Conservation (phyloP, 2,113 vertebrate genomes). For the Eleginops maclovinus region DNA sequence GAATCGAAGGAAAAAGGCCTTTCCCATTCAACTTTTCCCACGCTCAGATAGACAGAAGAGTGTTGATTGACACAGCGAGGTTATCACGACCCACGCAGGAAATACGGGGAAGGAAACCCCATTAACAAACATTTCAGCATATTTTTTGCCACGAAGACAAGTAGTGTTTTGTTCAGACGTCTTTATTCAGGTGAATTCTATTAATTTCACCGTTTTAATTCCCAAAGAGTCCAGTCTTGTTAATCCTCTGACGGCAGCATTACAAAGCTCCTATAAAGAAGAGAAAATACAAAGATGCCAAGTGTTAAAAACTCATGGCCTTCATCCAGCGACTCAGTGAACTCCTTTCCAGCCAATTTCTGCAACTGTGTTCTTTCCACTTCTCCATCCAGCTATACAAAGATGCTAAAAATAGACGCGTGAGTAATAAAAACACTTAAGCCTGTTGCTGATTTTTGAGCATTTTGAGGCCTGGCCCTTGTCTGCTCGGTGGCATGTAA, state of each 20-base stretch:
- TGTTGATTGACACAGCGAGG: conserved; percentile 44
- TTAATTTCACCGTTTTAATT: conserved; percentile 20
- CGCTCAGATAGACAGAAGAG: conserved; percentile 58
- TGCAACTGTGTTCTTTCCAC: conserved; percentile 65
- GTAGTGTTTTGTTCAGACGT: too few species aligned
- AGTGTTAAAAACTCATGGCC: conserved; percentile 47
- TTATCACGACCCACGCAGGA: conserved; percentile 62
- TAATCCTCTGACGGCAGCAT: conserved; percentile 27
- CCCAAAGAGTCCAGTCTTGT: conserved; percentile 14
- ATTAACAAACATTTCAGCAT: conserved; percentile 21
- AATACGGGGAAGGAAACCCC: conserved; percentile 35
- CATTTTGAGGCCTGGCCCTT: conserved; percentile 37
- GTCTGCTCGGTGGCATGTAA: conserved; percentile 65
- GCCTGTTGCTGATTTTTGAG: conserved; percentile 66
- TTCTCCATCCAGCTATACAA: conserved; percentile 67
- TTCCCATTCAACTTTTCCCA: conserved; percentile 75
- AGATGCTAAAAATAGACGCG: conserved; percentile 69
- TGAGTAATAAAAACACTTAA: conserved; percentile 71
- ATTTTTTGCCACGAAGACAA: too few species aligned
- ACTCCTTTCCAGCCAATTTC: conserved; percentile 41
- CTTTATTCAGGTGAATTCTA: conserved; percentile 22
- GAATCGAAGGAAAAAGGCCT: conserved; percentile 74
- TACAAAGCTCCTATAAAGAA: conserved; percentile 19
- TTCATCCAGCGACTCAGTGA: conserved; percentile 42
- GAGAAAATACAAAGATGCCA: conserved; percentile 39